phyloP scores from a whole-genome alignment of 2,113 vertebrate genomes.

The Neogobius melanostomus region DNA sequence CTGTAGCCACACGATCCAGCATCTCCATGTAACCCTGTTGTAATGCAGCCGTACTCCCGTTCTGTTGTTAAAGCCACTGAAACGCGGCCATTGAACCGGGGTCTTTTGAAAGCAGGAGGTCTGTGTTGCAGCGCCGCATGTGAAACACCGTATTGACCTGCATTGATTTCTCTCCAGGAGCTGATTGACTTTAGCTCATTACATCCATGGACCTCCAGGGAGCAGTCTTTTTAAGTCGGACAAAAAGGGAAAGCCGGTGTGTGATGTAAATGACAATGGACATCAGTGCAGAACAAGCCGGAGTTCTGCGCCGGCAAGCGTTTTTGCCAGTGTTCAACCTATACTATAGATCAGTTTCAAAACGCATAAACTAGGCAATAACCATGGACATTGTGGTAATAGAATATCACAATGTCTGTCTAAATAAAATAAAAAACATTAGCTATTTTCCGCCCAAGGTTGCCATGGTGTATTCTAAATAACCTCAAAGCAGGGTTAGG shows the following conservation, averaged over 20 bases:
- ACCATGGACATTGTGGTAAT: neutral
- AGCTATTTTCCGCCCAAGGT: no score
- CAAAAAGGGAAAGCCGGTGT: constrained; percentile 17
- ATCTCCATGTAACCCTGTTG: neutral
- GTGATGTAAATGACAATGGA: constrained; percentile 13
- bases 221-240: constrained; percentile 9
- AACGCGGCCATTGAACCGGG: constrained; percentile 4
- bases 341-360: neutral
- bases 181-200: constrained; percentile 47
- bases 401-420: no score
- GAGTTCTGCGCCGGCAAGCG: neutral
- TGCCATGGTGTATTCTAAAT: no score
- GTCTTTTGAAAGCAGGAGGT: constrained; percentile 10
- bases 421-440: no score
- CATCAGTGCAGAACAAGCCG: neutral
- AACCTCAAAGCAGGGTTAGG: no score
- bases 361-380: no score
- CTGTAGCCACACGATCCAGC: constrained; percentile 32
- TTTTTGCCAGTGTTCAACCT: neutral
- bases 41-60: neutral
- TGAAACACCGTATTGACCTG: constrained; percentile 23
- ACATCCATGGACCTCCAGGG: constrained; percentile 22
- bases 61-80: constrained; percentile 14
- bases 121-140: neutral
- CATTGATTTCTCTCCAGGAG: constrained; percentile 24